Base-by-base conservation (phyloP, 1,140 invertebrate genomes). In the Aphelinus atriplicis region DNA sequence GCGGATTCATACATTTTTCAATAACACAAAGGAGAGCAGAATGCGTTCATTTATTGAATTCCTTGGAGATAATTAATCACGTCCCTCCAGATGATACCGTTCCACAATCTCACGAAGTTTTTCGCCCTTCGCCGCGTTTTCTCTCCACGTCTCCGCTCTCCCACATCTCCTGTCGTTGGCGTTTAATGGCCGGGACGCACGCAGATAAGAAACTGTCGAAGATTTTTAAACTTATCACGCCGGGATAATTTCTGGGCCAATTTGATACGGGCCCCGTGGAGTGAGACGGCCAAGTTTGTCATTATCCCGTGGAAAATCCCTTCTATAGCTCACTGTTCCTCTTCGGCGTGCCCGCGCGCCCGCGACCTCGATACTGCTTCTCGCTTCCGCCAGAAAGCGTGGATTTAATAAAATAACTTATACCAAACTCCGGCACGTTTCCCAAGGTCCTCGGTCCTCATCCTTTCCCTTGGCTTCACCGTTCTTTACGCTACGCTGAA, bases 331-430 rank as follows among this genome's bases (percentile, higher is more conserved):
- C n/a, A 26, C 26, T 69, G 2, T 57, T 6, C 7, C 2, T 71
- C 60, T 62, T 48, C 51, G 10, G 26, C 10, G 6, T 51, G 7
- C 46, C 26, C 47, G 9, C 46, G 50, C 55, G 45, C 71, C 64
- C 78, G 63, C 42, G 73, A 77, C 58, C 69, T 70, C 73, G 76
- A 75, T 65, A 71, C 72, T 62, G 62, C 66, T 51, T 66, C 68
- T 71, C 71, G 60, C 42, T 43, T n/a, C 4, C 26, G 57, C 58
- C 47, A 50, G 51, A 62, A 73, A 76, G 74, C 77, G 76, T 79
- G 56, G 75, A 81, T 81, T 82, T 81, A 81, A 81, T 81, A 81
- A 81, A 81, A 82, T 82, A 79, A 80, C 78, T 82, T 79, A 80
- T 79, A 79, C 75, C 65, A 74, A 82, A 80, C 77, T 82, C 76